These are phyloP conservation scores for Sorex fumeus DNA, from an alignment of 2,113 vertebrate genomes.

Conservation along the genomic window DNA sequence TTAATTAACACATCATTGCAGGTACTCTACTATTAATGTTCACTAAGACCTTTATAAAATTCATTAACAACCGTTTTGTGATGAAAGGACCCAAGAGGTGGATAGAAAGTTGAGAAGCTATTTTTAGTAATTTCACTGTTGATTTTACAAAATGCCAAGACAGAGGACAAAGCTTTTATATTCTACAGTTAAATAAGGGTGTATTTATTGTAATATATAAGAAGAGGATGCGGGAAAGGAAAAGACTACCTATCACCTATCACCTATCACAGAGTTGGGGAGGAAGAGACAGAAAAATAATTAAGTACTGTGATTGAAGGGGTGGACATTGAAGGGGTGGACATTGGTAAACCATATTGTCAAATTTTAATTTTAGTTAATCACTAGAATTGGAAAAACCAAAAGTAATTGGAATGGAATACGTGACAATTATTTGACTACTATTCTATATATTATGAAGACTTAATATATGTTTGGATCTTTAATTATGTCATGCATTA, in stretches of 20 bases:
- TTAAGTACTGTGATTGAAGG: neutral
- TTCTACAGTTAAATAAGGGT: neutral
- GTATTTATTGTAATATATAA: constrained; percentile 19
- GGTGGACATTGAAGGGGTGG: neutral
- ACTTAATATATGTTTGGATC: neutral
- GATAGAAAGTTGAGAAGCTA: constrained; percentile 13
- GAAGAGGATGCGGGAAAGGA: neutral
- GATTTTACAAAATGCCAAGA: constrained; percentile 68
- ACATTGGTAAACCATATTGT: too few relatives aligned
- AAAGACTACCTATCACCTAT: neutral
- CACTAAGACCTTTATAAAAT: constrained; percentile 65
- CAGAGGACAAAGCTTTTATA: constrained; percentile 19
- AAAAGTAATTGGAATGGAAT: neutral
- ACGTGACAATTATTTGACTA: neutral
- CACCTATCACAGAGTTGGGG: neutral
- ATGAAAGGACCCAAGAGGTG: constrained; percentile 69
- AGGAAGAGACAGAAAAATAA: neutral
- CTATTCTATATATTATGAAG: neutral
- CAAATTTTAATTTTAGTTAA: neutral
- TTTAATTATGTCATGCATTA: neutral
- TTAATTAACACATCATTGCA: constrained; percentile 77
- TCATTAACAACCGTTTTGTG: constrained; percentile 74
- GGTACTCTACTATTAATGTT: constrained; percentile 78
- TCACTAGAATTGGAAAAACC: neutral
- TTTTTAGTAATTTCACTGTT: constrained; percentile 69